Percentiles rank a stretch among this genome's conserved stretches.
phyloP scores from a whole-genome alignment of 2,888 invertebrate species.

The Eupeodes luniger region DNA sequence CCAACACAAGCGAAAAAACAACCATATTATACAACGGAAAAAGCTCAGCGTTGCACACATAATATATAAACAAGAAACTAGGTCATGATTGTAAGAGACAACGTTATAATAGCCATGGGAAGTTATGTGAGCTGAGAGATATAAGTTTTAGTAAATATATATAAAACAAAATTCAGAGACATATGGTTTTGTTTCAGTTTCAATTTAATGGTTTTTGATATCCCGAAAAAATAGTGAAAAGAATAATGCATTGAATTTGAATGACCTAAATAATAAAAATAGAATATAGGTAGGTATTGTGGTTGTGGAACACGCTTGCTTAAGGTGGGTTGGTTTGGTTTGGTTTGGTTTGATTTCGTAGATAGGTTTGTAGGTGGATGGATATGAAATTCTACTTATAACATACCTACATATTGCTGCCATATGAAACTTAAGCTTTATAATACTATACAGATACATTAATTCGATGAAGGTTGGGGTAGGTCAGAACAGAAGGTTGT shows the following conservation, averaged over 20 bases:
- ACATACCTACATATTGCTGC: not conserved
- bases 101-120: slow-evolving; percentile 80
- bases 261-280: slow-evolving; percentile 41
- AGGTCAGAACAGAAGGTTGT: slow-evolving; percentile 67
- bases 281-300: not conserved
- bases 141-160: slow-evolving; percentile 69
- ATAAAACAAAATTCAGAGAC: slow-evolving; percentile 40
- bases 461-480: slow-evolving; percentile 73
- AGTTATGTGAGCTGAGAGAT: slow-evolving; percentile 84
- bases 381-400: slow-evolving; percentile 13
- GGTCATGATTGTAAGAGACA: slow-evolving; percentile 84
- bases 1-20: slow-evolving; percentile 32
- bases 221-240: slow-evolving; percentile 40
- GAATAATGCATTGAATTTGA: slow-evolving; percentile 41
- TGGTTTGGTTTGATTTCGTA: no score
- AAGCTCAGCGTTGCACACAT: slow-evolving; percentile 72
- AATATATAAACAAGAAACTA: slow-evolving; percentile 81
- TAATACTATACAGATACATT: slow-evolving; percentile 56
- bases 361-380: not conserved
- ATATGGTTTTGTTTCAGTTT: slow-evolving; percentile 55
- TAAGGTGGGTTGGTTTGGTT: not conserved
- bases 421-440: slow-evolving; percentile 48
- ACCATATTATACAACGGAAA: slow-evolving; percentile 67
- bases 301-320: slow-evolving; percentile 2
- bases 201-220: slow-evolving; percentile 37